These are phyloP conservation scores for Dione vanillae DNA, from an alignment of 2,888 invertebrate species.

Conservation along the genomic window DNA sequence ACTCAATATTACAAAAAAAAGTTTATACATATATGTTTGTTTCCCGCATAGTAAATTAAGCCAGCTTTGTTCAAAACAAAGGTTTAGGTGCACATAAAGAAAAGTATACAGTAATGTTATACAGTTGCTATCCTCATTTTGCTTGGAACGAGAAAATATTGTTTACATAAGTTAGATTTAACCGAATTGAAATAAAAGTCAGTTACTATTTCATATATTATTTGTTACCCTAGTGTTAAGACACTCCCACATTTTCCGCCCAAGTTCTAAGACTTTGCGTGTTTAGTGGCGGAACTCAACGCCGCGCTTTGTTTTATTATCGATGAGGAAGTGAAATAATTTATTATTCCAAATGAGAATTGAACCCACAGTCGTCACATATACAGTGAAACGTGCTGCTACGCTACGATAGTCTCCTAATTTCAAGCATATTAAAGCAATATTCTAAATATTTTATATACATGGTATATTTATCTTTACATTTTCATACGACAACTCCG, in stretches of 20 bases:
- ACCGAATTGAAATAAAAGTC: neutral
- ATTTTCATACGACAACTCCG: neutral
- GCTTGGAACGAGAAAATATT: conserved; percentile 17
- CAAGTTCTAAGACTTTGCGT: neutral
- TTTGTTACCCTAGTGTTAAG: neutral
- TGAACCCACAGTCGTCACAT: neutral
- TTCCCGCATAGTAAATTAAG: conserved; percentile 19
- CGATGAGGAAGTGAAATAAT: too few species aligned
- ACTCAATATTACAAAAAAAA: too few species aligned
- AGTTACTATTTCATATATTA: neutral
- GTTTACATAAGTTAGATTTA: conserved; percentile 16
- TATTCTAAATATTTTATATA: neutral
- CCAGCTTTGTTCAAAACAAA: conserved; percentile 22
- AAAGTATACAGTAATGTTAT: conserved; percentile 6
- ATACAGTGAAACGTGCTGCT: neutral
- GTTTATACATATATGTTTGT: neutral
- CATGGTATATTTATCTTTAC: neutral
- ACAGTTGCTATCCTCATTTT: conserved; percentile 4
- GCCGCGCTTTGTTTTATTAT: neutral
- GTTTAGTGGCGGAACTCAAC: neutral
- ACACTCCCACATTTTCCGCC: neutral
- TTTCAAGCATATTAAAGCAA: too few species aligned
- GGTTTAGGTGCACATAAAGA: conserved; percentile 9
- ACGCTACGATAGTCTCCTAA: too few species aligned
- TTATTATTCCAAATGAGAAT: neutral